Percentiles rank a stretch among this genome's conserved stretches.
phyloP scores from a whole-genome alignment of 2,888 invertebrate genomes.

The Ennomos fuscantarius region DNA sequence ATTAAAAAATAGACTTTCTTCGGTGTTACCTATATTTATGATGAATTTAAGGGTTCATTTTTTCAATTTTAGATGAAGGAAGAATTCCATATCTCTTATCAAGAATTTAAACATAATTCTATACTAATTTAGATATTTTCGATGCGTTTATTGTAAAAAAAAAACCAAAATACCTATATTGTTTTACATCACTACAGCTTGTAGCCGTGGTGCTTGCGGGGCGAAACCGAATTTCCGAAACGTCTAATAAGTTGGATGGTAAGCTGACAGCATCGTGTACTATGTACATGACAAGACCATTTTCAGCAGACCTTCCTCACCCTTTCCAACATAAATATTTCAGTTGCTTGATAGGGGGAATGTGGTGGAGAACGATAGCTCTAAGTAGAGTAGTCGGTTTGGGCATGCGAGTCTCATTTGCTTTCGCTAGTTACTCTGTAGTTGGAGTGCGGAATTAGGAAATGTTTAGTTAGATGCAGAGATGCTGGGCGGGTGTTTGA shows the following conservation, averaged over 20 bases:
- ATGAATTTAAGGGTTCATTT: no score
- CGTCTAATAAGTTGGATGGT: constrained; percentile 84
- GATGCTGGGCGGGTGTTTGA: constrained; percentile 38
- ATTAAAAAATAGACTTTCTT: no score
- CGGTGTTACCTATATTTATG: no score
- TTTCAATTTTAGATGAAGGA: no score
- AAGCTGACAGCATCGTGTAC: constrained; percentile 74
- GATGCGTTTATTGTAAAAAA: no score
- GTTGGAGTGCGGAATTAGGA: constrained; percentile 69
- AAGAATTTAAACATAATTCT: no score
- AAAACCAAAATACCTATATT: constrained; percentile 4
- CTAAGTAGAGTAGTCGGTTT: constrained; percentile 53
- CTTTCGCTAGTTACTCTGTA: constrained; percentile 68
- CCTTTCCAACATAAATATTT: constrained; percentile 38
- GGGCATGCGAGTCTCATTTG: constrained; percentile 72
- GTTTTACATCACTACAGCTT: constrained; percentile 52
- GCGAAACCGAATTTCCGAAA: constrained; percentile 84
- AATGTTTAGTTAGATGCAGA: constrained; percentile 69
- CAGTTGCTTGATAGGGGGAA: constrained; percentile 39
- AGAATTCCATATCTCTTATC: no score
- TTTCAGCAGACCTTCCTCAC: constrained; percentile 49
- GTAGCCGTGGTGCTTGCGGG: constrained; percentile 73
- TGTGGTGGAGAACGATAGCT: constrained; percentile 50
- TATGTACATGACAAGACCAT: constrained; percentile 73
- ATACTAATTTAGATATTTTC: no score